phyloP scores from a whole-genome alignment of 2,888 invertebrate species.

The Drosophila suboccidentalis region DNA sequence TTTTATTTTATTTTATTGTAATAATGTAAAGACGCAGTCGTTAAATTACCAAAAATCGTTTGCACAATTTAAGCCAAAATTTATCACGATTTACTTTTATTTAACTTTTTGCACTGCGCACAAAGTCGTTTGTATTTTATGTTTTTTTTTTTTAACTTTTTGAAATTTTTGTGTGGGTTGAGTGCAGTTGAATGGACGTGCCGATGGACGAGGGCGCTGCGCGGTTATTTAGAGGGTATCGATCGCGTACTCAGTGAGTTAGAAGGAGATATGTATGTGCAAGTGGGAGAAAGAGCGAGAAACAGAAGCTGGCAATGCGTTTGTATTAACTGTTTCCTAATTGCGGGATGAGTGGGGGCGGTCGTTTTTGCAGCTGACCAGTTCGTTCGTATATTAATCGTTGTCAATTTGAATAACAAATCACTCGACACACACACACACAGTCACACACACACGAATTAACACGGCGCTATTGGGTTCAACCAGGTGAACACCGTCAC shows the following conservation, averaged over 20 bases:
- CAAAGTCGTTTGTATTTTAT: slow-evolving; percentile 61
- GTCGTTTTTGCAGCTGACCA: slow-evolving; percentile 59
- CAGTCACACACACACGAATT: slow-evolving; percentile 20
- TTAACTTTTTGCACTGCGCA: slow-evolving; percentile 62
- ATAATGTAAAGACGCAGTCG: slow-evolving; percentile 26
- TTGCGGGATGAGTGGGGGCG: slow-evolving; percentile 38
- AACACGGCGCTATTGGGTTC: slow-evolving; percentile 45
- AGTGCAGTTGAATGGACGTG: slow-evolving; percentile 70
- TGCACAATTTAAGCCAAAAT: slow-evolving; percentile 76
- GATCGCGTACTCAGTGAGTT: slow-evolving; percentile 22
- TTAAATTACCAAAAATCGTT: slow-evolving; percentile 64
- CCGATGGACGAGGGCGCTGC: slow-evolving; percentile 46
- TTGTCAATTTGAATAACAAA: slow-evolving; percentile 43
- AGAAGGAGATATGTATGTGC: neutral
- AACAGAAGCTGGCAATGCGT: slow-evolving; percentile 27
- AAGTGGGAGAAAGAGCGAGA: slow-evolving; percentile 5
- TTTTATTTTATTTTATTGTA: slow-evolving; percentile 9
- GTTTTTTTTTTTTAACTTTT: slow-evolving; percentile 12
- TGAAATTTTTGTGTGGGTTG: slow-evolving; percentile 64
- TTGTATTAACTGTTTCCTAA: slow-evolving; percentile 47
- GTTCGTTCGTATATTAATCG: slow-evolving; percentile 63
- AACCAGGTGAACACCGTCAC: slow-evolving; percentile 72
- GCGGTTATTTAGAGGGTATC: slow-evolving; percentile 18
- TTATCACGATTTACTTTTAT: slow-evolving; percentile 67
- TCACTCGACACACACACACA: slow-evolving; percentile 44